A percentile compares a stretch with the other conserved stretches of the same genome.
These are phyloP conservation scores for Lagorchestes hirsutus DNA, from an alignment of 2,797 vertebrate genomes.

Conservation along the genomic window DNA sequence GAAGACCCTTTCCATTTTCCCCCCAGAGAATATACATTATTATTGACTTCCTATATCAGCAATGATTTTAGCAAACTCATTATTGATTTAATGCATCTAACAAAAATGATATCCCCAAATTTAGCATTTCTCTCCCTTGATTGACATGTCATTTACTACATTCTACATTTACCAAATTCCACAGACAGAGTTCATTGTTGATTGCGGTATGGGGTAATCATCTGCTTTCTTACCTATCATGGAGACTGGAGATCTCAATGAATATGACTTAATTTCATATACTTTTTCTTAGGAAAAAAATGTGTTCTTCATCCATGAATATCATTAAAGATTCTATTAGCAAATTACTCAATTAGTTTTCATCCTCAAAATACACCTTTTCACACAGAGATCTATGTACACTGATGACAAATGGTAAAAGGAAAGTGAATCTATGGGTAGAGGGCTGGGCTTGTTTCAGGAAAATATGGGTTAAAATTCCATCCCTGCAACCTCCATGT, in stretches of 20 bases:
- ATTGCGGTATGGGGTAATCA: neutral
- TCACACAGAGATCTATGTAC: neutral
- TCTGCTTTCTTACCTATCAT: slow-evolving; percentile 31
- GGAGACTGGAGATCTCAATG: slow-evolving; percentile 20
- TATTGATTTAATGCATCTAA: slow-evolving; percentile 31
- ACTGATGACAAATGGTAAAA: slow-evolving; percentile 24
- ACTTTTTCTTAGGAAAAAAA: slow-evolving; percentile 61
- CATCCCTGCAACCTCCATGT: neutral
- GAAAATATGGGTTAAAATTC: neutral
- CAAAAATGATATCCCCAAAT: slow-evolving; percentile 26
- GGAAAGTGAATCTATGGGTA: neutral
- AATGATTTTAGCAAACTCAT: neutral
- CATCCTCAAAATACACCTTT: slow-evolving; percentile 44
- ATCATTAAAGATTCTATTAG: slow-evolving; percentile 55
- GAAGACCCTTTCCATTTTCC: neutral
- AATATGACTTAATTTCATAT: slow-evolving; percentile 46
- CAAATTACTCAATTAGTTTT: slow-evolving; percentile 44
- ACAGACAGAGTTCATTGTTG: slow-evolving; percentile 23
- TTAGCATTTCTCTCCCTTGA: slow-evolving; percentile 1
- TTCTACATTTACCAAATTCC: neutral
- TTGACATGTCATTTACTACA: neutral
- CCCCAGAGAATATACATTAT: neutral
- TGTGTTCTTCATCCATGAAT: slow-evolving; percentile 55
- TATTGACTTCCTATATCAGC: neutral
- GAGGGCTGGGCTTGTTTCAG: neutral